phyloP scores from a whole-genome alignment of 2,113 vertebrate genomes.

The Uropsilus gracilis region DNA sequence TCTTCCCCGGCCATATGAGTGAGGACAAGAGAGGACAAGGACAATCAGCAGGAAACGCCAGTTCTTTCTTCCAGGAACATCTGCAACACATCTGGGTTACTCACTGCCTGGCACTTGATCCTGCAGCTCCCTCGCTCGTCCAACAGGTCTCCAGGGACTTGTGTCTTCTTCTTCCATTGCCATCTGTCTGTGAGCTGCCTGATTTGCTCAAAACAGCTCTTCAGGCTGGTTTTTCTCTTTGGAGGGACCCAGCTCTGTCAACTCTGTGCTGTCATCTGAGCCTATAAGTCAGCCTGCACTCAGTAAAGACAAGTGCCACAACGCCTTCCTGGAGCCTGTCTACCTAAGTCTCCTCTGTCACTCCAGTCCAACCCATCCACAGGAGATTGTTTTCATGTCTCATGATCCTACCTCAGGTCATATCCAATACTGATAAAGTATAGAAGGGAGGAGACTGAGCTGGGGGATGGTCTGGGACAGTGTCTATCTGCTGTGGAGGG shows the following conservation, averaged over 20 bases:
- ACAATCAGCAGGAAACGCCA: neutral
- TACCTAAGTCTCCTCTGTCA: neutral
- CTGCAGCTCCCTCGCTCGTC: neutral
- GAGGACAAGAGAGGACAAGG: neutral
- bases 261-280: neutral
- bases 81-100: neutral
- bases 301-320: neutral
- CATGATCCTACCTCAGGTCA: neutral
- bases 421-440: neutral
- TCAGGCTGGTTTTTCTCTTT: neutral
- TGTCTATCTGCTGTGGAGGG: neutral
- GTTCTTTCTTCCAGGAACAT: neutral
- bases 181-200: neutral
- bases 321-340: neutral
- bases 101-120: neutral
- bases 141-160: neutral
- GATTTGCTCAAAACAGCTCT: neutral
- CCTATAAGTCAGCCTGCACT: neutral
- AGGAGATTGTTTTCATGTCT: constrained; percentile 17
- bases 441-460: neutral
- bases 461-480: neutral
- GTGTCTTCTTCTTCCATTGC: neutral
- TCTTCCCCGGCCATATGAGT: neutral
- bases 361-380: neutral
- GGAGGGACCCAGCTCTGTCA: neutral